These are phyloP conservation scores for Blastomussa wellsi DNA, from an alignment of 92 coral and sea anemone species.

Conservation along the genomic window DNA sequence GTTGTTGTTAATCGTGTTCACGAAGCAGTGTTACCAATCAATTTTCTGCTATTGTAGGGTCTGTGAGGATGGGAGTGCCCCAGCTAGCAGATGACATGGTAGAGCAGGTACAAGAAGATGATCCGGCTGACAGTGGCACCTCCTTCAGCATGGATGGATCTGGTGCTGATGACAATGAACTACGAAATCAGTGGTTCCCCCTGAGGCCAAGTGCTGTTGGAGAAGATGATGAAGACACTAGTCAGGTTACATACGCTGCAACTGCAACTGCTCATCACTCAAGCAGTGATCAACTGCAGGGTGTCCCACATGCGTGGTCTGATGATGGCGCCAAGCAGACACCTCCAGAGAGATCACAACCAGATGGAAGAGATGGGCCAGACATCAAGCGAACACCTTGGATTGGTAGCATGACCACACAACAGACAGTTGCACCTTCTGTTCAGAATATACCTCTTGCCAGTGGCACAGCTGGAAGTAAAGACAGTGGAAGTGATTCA, in stretches of 20 bases:
- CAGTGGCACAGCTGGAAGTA: constrained; percentile 1
- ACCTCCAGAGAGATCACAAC: constrained; percentile 93
- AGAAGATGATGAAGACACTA: constrained; percentile 35
- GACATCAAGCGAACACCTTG: constrained; percentile 74
- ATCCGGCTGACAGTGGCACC: constrained; percentile 41
- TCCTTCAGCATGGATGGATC: constrained; percentile 38
- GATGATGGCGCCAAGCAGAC: constrained; percentile 57
- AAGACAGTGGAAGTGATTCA: constrained; percentile 44
- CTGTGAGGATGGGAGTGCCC: not conserved
- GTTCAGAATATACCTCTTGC: not conserved
- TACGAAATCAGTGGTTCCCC: constrained; percentile 53
- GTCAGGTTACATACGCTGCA: constrained; percentile 21
- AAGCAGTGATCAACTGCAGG: not conserved
- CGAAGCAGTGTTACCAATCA: not conserved
- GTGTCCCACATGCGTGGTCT: constrained; percentile 30
- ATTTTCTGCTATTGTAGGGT: not conserved
- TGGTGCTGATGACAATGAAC: constrained; percentile 5
- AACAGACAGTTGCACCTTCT: not conserved
- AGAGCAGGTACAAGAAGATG: constrained; percentile 15
- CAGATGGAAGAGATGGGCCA: constrained; percentile 96
- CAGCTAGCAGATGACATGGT: not conserved
- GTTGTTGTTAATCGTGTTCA: not conserved
- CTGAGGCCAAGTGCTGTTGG: constrained; percentile 50
- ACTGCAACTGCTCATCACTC: not conserved
- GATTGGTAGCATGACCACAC: constrained; percentile 20